Percentiles rank a stretch among this genome's conserved stretches.
Evolutionary conservation across 2,888 invertebrate species (phyloP).

Genomic region (Yponomeuta plumbellus): DNA sequence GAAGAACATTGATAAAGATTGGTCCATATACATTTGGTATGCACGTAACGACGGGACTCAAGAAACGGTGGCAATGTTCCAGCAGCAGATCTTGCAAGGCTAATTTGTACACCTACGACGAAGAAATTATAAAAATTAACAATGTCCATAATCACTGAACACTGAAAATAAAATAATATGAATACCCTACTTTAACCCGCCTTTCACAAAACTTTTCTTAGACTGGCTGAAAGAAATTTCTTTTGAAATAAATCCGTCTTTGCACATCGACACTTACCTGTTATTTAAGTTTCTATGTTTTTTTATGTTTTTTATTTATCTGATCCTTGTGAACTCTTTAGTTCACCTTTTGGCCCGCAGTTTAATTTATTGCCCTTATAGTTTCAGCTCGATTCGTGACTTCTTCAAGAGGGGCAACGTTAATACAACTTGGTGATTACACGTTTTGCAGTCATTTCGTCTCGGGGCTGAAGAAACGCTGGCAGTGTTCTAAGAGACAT

Average conservation of each 20-base stretch:
- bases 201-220: no score
- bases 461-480: not conserved
- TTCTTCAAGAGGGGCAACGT: not conserved
- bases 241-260: no score
- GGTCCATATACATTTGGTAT: not conserved
- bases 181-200: no score
- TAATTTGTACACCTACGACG: not conserved
- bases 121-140: not conserved
- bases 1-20: not conserved
- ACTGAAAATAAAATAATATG: not conserved
- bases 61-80: slow-evolving; percentile 6
- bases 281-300: no score
- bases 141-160: not conserved
- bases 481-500: not conserved
- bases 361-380: not conserved
- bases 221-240: no score
- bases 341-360: not conserved
- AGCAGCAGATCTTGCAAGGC: not conserved
- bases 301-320: no score
- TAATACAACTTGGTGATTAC: not conserved
- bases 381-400: not conserved
- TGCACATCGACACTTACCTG: no score
- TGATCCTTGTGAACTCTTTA: no score
- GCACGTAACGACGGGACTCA: not conserved
- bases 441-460: not conserved